Percentiles rank a stretch among this genome's conserved stretches.
phyloP scores from a whole-genome alignment of 2,113 vertebrate genomes.

The Pygoscelis antarcticus region DNA sequence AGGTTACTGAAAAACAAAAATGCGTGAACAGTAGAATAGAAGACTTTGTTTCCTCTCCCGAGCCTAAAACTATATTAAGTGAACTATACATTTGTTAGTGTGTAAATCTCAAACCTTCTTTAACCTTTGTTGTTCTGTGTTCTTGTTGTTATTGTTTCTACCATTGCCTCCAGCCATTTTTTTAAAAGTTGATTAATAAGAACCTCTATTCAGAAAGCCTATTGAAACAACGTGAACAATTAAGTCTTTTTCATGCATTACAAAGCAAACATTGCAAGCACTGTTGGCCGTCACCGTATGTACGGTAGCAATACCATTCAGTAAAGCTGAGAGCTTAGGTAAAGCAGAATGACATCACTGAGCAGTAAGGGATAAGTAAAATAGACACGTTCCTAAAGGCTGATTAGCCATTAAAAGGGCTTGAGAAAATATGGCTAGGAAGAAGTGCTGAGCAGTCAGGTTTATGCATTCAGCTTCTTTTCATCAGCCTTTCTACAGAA shows the following conservation, averaged over 20 bases:
- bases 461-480: not conserved
- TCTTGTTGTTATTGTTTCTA: not conserved
- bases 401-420: not conserved
- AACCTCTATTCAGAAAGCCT: not conserved
- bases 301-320: not conserved
- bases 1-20: not conserved
- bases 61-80: not conserved
- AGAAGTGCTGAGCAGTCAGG: not conserved
- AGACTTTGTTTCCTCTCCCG: not conserved
- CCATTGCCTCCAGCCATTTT: not conserved
- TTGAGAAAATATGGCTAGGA: conserved; percentile 4
- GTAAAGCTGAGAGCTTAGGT: not conserved
- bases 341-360: not conserved
- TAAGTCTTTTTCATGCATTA: not conserved
- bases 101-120: not conserved
- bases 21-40: not conserved
- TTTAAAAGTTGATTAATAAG: not conserved
- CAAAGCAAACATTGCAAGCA: not conserved
- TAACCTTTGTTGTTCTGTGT: not conserved
- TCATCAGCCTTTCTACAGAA: not conserved
- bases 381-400: not conserved
- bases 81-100: not conserved
- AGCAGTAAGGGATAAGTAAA: not conserved
- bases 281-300: not conserved
- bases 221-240: conserved; percentile 6